phyloP scores from a whole-genome alignment of 2,888 invertebrate genomes.

The Napeogenes sylphis region DNA sequence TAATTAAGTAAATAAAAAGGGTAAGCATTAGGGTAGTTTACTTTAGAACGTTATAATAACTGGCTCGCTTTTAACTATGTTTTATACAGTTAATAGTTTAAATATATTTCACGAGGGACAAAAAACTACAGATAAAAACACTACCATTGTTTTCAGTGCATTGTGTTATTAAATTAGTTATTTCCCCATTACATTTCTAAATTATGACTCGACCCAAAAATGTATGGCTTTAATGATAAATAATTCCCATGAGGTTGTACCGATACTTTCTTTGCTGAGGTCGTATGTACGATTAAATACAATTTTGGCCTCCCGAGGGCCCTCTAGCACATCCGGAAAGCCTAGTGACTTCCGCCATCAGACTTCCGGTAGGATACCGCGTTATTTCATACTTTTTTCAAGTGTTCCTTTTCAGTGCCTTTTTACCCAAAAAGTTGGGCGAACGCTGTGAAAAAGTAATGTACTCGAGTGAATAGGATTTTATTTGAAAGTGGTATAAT shows the following conservation, averaged over 20 bases:
- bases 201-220: constrained; percentile 32
- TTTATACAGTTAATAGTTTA: neutral
- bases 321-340: constrained; percentile 72
- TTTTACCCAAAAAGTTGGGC: constrained; percentile 56
- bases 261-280: constrained; percentile 40
- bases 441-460: constrained; percentile 47
- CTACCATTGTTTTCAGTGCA: too few relatives aligned
- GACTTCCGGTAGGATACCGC: constrained; percentile 68
- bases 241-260: constrained; percentile 37
- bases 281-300: constrained; percentile 64
- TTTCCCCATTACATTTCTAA: constrained; percentile 26
- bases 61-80: neutral
- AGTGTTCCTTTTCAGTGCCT: constrained; percentile 55
- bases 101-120: too few relatives aligned
- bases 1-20: constrained; percentile 14
- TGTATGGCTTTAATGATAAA: constrained; percentile 48
- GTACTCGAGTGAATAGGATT: constrained; percentile 32
- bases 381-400: constrained; percentile 65
- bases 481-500: constrained; percentile 30
- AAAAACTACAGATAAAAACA: too few relatives aligned
- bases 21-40: constrained; percentile 1
- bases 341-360: constrained; percentile 68
- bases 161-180: constrained; percentile 8
- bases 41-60: neutral
- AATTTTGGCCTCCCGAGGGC: constrained; percentile 64